Percentiles rank a stretch among this genome's conserved stretches.
phyloP scores from a whole-genome alignment of 2,888 invertebrate species.

The Platynereis dumerilii region DNA sequence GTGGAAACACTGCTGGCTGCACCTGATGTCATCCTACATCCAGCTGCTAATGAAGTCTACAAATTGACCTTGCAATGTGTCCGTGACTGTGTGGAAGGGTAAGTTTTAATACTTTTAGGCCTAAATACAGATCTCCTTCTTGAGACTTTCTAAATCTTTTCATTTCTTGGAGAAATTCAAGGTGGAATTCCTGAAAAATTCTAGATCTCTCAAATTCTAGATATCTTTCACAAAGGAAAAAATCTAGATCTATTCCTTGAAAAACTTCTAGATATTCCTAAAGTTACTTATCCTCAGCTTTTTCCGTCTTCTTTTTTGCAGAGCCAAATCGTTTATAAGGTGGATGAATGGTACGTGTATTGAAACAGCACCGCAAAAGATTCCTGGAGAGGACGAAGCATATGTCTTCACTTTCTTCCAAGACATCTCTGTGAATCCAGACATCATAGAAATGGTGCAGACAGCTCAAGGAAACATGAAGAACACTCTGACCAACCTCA shows the following conservation, averaged over 20 bases:
- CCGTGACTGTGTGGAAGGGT: constrained; percentile 80
- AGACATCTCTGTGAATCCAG: constrained; percentile 75
- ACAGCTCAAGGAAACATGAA: constrained; percentile 75
- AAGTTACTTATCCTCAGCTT: no score
- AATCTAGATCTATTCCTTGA: no score
- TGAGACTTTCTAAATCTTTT: no score
- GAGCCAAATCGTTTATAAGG: constrained; percentile 77
- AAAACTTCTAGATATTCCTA: no score
- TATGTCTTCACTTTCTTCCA: constrained; percentile 80
- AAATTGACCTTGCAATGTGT: constrained; percentile 77
- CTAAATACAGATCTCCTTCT: not conserved
- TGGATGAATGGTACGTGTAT: constrained; percentile 87
- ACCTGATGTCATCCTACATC: constrained; percentile 79
- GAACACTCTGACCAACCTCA: constrained; percentile 72
- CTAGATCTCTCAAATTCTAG: no score
- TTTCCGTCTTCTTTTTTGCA: no score
- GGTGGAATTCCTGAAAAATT: no score
- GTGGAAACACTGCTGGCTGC: constrained; percentile 77
- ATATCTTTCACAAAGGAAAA: no score
- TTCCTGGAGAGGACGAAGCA: constrained; percentile 70
- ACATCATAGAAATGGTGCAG: constrained; percentile 72
- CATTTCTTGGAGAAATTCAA: no score
- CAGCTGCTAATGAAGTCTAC: constrained; percentile 78
- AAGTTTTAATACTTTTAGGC: constrained; percentile 27
- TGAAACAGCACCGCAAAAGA: constrained; percentile 72